Percentiles rank a stretch among this genome's conserved stretches.
Conservation (phyloP, 2,113 vertebrate genomes). For the Parus major region DNA sequence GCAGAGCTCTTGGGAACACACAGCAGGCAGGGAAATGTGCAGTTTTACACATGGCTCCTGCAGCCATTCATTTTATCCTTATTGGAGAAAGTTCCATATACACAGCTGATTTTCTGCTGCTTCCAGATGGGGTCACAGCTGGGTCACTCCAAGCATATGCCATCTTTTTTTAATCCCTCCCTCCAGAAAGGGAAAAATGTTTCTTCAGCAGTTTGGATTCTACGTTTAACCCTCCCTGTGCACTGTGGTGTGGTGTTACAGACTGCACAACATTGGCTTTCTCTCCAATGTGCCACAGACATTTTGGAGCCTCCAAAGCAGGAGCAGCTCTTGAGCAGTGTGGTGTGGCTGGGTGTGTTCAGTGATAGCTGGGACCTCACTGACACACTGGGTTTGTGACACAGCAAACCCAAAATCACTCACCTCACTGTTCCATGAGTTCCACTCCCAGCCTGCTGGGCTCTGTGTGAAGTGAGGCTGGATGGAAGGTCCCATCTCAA, state of each 20-base stretch:
- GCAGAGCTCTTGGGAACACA: neutral
- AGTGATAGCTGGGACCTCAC: neutral
- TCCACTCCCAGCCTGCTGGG: neutral
- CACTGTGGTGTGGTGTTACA: neutral
- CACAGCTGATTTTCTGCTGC: neutral
- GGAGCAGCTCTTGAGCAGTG: rapidly evolving
- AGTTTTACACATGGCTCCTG: neutral
- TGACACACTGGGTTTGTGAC: neutral
- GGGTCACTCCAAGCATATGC: neutral
- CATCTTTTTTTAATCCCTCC: neutral
- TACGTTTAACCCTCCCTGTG: neutral
- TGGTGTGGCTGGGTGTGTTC: neutral
- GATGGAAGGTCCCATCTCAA: neutral
- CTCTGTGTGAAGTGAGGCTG: neutral
- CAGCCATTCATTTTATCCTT: neutral
- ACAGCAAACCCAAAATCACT: neutral
- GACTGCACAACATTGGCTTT: neutral
- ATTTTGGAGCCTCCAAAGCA: neutral
- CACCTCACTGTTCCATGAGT: neutral
- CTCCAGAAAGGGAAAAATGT: neutral
- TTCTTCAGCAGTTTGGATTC: neutral
- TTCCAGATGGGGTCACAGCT: conserved; percentile 11
- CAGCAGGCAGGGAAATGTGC: neutral
- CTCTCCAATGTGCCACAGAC: rapidly evolving
- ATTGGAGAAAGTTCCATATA: neutral